A percentile compares a stretch with the other conserved stretches of the same genome.
Evolutionary conservation across 30 jellyfish, hydroid and myxozoan species (phyloP).

Genomic region (Turritopsis rubra): DNA sequence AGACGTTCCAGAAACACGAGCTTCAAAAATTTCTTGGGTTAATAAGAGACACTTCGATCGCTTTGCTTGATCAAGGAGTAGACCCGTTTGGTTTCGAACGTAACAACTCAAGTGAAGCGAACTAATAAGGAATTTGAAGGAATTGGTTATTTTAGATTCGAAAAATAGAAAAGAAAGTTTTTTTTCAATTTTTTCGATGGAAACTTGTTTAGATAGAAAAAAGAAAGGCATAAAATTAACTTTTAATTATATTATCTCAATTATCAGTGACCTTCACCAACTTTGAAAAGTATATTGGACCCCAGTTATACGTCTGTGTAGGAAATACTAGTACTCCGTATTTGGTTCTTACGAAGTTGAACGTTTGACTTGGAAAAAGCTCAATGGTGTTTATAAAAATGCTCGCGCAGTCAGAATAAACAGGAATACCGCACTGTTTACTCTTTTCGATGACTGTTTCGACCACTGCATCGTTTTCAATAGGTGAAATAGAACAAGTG

Average conservation of each 20-base stretch:
- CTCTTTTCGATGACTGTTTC: slow-evolving; percentile 16
- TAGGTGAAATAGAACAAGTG: slow-evolving; percentile 63
- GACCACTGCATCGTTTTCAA: slow-evolving; percentile 60
- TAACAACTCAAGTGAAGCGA: background rate
- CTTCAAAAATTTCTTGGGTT: slow-evolving; percentile 53
- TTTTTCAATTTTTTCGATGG: no score
- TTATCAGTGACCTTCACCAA: background rate
- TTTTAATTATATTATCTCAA: background rate
- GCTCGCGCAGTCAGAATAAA: background rate
- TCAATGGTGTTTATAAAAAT: background rate
- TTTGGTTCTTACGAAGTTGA: background rate
- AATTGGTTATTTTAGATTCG: no score
- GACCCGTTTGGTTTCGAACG: slow-evolving; percentile 54
- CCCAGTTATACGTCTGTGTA: slow-evolving; percentile 41
- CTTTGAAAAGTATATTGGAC: slow-evolving; percentile 53
- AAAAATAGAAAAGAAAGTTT: no score
- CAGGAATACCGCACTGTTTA: background rate
- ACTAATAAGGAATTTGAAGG: background rate
- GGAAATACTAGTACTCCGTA: slow-evolving; percentile 56
- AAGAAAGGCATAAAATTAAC: no score
- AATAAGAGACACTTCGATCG: slow-evolving; percentile 54
- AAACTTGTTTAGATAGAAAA: no score
- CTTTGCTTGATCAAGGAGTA: slow-evolving; percentile 41
- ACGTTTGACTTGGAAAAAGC: slow-evolving; percentile 17
- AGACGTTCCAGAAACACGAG: slow-evolving; percentile 58